Percentiles rank a stretch among this genome's conserved stretches.
These are phyloP conservation scores for Gila orcuttii DNA, from an alignment of 2,113 vertebrate species.

Conservation along the genomic window DNA sequence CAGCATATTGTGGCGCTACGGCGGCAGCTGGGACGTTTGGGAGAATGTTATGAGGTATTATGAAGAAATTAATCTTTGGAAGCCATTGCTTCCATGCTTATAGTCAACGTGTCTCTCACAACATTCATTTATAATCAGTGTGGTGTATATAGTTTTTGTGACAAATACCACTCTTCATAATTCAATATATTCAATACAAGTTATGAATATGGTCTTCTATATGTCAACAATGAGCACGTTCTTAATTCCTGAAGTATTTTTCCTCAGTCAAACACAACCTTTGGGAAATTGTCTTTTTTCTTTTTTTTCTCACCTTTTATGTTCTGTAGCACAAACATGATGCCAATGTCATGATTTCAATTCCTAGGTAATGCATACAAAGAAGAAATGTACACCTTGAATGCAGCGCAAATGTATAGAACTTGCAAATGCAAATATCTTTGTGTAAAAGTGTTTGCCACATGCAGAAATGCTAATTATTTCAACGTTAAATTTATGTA, in stretches of 20 bases:
- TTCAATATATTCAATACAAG: not conserved
- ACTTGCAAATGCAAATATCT: not conserved
- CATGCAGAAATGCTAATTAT: too few species aligned
- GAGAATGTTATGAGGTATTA: constrained; percentile 64
- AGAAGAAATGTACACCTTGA: not conserved
- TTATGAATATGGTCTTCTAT: not conserved
- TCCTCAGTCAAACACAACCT: not conserved
- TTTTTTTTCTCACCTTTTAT: not conserved
- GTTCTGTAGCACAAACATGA: not conserved
- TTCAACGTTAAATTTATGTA: not conserved
- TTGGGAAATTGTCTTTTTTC: not conserved
- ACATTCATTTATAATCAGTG: not conserved
- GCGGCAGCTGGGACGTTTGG: constrained; percentile 63
- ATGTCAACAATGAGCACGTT: not conserved
- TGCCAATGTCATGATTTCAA: not conserved
- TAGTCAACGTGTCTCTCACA: not conserved
- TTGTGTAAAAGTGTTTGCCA: not conserved
- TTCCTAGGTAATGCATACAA: not conserved
- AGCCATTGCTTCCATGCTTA: constrained; percentile 69
- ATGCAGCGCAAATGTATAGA: not conserved
- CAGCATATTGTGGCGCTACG: constrained; percentile 70
- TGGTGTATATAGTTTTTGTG: not conserved
- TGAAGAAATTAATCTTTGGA: constrained; percentile 74
- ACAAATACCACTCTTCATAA: not conserved
- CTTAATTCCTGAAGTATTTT: not conserved